These are phyloP conservation scores for Silurus asotus DNA, from an alignment of 2,113 vertebrate species.

Conservation along the genomic window DNA sequence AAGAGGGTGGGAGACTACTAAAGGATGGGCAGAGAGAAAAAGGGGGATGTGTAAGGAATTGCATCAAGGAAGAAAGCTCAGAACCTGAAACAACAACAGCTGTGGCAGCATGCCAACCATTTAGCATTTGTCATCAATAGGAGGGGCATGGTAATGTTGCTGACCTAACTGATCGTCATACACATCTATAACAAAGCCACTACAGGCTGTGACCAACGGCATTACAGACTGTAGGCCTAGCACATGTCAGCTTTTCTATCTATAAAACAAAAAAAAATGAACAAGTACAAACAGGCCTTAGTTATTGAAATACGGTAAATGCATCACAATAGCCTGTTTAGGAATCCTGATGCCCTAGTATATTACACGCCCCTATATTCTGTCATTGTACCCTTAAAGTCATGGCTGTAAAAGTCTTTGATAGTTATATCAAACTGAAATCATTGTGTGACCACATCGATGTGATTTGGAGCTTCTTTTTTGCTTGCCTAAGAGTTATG, in stretches of 20 bases:
- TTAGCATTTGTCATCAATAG: constrained; percentile 67
- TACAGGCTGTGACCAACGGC: background rate
- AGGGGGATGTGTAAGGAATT: constrained; percentile 27
- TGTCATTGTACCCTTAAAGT: background rate
- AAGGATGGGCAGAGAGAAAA: constrained; percentile 40
- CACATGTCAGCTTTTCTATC: background rate
- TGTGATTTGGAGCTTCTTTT: background rate
- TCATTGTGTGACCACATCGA: background rate
- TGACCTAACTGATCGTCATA: background rate
- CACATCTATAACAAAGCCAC: background rate
- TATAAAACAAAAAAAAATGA: background rate
- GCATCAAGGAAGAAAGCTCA: constrained; percentile 48
- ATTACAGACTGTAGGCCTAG: background rate
- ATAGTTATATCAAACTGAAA: background rate
- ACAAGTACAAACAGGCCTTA: background rate
- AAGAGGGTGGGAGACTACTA: constrained; percentile 43
- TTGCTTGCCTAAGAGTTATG: background rate
- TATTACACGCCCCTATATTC: background rate
- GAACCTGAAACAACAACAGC: constrained; percentile 77
- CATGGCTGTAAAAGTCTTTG: background rate
- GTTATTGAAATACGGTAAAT: background rate
- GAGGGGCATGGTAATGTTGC: constrained; percentile 58
- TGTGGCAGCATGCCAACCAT: constrained; percentile 63
- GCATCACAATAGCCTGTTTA: background rate
- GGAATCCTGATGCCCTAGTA: too few relatives aligned